Evolutionary conservation across 2,113 vertebrate species (phyloP).

Genomic region (Hirundichthys speculiger): DNA sequence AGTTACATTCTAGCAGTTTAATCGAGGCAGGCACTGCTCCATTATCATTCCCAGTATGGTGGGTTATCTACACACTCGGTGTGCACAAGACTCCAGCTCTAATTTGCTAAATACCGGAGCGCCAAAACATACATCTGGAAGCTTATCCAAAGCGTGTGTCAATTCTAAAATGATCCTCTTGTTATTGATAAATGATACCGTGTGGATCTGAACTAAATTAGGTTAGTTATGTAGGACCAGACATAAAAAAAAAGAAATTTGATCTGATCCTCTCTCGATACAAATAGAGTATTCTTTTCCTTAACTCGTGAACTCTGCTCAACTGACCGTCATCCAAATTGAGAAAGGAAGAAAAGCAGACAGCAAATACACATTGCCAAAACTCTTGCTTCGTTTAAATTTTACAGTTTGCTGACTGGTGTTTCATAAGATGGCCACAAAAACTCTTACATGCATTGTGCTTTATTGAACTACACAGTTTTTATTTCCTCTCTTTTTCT

Average conservation of each 20-base stretch:
- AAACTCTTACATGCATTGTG: too few relatives aligned
- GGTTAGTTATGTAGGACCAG: neutral
- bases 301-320: too few relatives aligned
- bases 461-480: too few relatives aligned
- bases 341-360: too few relatives aligned
- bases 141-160: conserved; percentile 21
- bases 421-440: too few relatives aligned
- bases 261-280: conserved; percentile 5
- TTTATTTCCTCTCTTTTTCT: too few relatives aligned
- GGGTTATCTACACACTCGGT: neutral
- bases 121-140: conserved; percentile 23
- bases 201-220: neutral
- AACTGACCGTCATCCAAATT: too few relatives aligned
- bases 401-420: too few relatives aligned
- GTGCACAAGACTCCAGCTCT: conserved; percentile 1
- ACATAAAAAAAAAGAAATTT: neutral
- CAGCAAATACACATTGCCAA: too few relatives aligned
- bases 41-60: conserved; percentile 7
- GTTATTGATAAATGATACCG: neutral
- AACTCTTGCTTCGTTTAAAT: too few relatives aligned
- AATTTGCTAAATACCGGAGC: neutral
- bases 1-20: neutral
- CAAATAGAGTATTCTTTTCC: too few relatives aligned
- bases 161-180: conserved; percentile 9
- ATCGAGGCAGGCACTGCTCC: conserved; percentile 2